These are phyloP conservation scores for Nemapogon koenigi DNA, from an alignment of 2,888 invertebrate genomes.

Conservation along the genomic window DNA sequence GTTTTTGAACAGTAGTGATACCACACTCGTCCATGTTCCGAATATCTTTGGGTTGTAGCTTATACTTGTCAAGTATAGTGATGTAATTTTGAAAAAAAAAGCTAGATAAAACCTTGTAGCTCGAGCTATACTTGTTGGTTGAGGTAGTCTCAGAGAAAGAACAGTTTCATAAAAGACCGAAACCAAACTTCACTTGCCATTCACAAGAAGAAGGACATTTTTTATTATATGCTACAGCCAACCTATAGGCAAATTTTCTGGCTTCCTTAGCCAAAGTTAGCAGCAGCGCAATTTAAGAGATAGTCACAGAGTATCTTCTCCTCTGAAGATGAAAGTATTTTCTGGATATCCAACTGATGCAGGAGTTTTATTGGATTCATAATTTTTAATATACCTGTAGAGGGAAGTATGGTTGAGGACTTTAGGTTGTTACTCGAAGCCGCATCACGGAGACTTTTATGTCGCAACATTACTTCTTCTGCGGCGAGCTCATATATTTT, in stretches of 20 bases:
- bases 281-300: slow-evolving; percentile 6
- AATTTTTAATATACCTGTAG: slow-evolving; percentile 4
- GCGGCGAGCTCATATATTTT: slow-evolving; percentile 2
- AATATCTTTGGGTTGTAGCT: slow-evolving; percentile 20
- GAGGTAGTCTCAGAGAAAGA: slow-evolving; percentile 3
- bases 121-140: slow-evolving; percentile 3
- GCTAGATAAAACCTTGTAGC: slow-evolving; percentile 1
- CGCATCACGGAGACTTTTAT: slow-evolving; percentile 4
- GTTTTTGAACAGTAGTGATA: slow-evolving; percentile 32
- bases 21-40: slow-evolving; percentile 34
- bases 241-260: slow-evolving; percentile 3
- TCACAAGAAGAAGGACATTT: slow-evolving; percentile 3
- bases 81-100: slow-evolving; percentile 5
- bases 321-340: slow-evolving; percentile 5
- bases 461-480: slow-evolving; percentile 2
- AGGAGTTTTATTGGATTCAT: slow-evolving; percentile 1
- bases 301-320: slow-evolving; percentile 1
- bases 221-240: slow-evolving; percentile 2
- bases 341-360: neutral
- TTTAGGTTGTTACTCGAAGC: slow-evolving; percentile 1
- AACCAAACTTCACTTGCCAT: slow-evolving; percentile 2
- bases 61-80: slow-evolving; percentile 1
- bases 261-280: slow-evolving; percentile 4
- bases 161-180: slow-evolving; percentile 2
- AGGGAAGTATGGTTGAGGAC: slow-evolving; percentile 1